A percentile compares a stretch with the other conserved stretches of the same genome.
Evolutionary conservation across 2,888 invertebrate genomes (phyloP).

Genomic region (Lochmaea crataegi): DNA sequence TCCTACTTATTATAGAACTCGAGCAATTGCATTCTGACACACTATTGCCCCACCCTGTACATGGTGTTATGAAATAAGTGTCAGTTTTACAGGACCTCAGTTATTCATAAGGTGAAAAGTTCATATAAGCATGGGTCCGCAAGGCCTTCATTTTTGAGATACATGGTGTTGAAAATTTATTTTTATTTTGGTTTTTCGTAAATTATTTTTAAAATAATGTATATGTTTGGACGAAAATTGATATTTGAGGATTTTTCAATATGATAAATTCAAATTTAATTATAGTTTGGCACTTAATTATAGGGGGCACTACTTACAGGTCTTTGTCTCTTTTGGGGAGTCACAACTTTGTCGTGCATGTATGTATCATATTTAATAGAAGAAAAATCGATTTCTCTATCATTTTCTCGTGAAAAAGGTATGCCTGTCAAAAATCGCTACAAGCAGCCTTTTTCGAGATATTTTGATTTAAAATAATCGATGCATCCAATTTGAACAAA

Average conservation of each 20-base stretch:
- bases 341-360: constrained; percentile 1
- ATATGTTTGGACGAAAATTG: background rate
- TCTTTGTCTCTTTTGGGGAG: constrained; percentile 16
- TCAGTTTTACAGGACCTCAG: background rate
- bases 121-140: constrained; percentile 11
- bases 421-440: constrained; percentile 12
- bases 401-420: constrained; percentile 16
- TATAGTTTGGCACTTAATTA: background rate
- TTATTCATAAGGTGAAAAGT: background rate
- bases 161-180: constrained; percentile 1
- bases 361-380: constrained; percentile 2
- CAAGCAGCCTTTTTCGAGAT: constrained; percentile 10
- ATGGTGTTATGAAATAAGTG: no score
- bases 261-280: background rate
- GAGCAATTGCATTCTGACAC: no score
- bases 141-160: constrained; percentile 16
- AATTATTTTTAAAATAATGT: constrained; percentile 9
- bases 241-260: background rate
- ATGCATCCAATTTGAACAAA: constrained; percentile 10
- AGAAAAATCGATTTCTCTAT: constrained; percentile 8
- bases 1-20: no score
- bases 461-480: background rate
- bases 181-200: constrained; percentile 17
- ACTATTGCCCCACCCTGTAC: no score
- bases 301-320: constrained; percentile 15